Base-by-base conservation (phyloP, 2,888 invertebrate genomes). In the Megastigmus dorsalis region DNA sequence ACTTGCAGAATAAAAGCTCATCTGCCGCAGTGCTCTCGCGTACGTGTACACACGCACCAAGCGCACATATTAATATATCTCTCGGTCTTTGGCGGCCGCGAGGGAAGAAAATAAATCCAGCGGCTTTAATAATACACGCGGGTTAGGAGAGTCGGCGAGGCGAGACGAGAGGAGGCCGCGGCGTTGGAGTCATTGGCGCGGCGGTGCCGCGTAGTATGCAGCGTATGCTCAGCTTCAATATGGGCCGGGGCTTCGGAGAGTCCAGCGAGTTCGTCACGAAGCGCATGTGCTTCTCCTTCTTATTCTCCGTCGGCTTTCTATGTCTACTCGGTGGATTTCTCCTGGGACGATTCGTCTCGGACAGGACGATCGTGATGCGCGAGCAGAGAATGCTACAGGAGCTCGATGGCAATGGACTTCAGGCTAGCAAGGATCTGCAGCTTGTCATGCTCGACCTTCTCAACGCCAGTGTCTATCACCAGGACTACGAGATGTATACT, bases 271-370 rank as follows among this genome's bases (percentile, higher is more conserved):
- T 87, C 76, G 86, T 89, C 15, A 88, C 88, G 10, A 89, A 89
- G 81, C 86, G 88, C 33, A 84, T 88, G 82, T 89, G 89, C 74
- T 88, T 89, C 76, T 90, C 90, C 73, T 87, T 89, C 71, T 79
- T 90, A 36, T 85, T 90, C 48, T 88, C 89, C 23, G 84, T 88
- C 43, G 88, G 89, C 6, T 90, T 90, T 77, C 83, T 90, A 23
- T 84, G 88, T n/a, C 77, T 90, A 6, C 80, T 90, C 28, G 89
- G 89, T 72, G 90, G 90, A 10, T 90, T 89, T 79, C 79, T 90
- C 20, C 80, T 90, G 48, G 90, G 90, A 5, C 86, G 89, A 41
- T 89, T 89, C 69, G 88, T 88, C 0, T 83, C 88, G 2, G 88
- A 89, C 38, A 43, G 54, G 54, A 67, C 62, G 13, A 9, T 67